Percentiles rank a stretch among this genome's conserved stretches.
These are phyloP conservation scores for Julus scanicus DNA, from an alignment of 2,888 invertebrate genomes.

Conservation along the genomic window DNA sequence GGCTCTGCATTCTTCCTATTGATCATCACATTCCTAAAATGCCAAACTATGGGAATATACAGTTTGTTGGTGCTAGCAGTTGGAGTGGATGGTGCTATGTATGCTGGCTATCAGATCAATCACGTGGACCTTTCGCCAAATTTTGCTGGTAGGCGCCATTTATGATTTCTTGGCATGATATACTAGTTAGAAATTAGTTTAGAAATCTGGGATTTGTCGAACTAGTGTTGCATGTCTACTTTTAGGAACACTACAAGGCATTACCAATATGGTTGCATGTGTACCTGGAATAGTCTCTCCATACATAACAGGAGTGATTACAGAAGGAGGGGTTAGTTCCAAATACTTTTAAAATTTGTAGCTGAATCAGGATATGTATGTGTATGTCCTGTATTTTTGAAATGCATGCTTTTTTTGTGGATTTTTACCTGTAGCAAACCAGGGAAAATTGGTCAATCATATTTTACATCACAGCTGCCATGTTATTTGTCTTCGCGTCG, in stretches of 20 bases:
- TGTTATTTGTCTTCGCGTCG: conserved; percentile 6
- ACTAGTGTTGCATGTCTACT: background rate
- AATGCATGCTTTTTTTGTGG: background rate
- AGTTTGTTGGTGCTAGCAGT: conserved; percentile 53
- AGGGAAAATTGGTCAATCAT: conserved; percentile 51
- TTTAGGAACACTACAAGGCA: conserved; percentile 60
- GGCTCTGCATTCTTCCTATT: conserved; percentile 46
- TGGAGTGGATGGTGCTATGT: conserved; percentile 60
- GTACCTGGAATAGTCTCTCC: conserved; percentile 61
- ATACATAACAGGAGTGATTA: conserved; percentile 58
- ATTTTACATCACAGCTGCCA: conserved; percentile 50
- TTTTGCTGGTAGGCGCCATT: conserved; percentile 60
- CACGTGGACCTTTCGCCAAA: conserved; percentile 61
- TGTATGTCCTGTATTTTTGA: too few species aligned
- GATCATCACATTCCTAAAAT: conserved; percentile 51
- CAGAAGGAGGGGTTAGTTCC: conserved; percentile 56
- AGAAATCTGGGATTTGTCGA: background rate
- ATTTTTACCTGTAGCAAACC: conserved; percentile 55
- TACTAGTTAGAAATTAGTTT: too few species aligned
- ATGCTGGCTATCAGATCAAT: conserved; percentile 61
- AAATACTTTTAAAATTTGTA: background rate
- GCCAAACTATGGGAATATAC: conserved; percentile 55
- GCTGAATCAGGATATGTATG: background rate
- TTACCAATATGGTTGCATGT: conserved; percentile 61
- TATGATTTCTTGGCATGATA: background rate